Base-by-base conservation (phyloP, 2,113 vertebrate genomes). In the Zosterops pallidus region DNA sequence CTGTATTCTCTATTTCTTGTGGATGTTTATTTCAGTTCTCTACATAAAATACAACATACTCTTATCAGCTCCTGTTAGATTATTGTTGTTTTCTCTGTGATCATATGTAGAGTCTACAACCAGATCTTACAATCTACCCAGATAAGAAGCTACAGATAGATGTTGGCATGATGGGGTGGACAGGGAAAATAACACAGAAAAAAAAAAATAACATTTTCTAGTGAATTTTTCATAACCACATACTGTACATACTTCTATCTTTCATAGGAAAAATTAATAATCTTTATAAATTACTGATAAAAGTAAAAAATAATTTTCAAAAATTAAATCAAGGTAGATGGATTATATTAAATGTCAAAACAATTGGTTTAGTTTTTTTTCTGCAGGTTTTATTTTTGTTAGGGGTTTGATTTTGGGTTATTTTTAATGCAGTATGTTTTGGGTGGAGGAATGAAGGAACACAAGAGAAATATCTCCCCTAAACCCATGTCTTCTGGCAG, bases 221-320 rank as follows among this genome's bases (percentile, higher is more conserved):
- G 13, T 16, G 7, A 69, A 42, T 14, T 55, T 86, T 47, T 46
- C 9, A 21, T 33, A 18, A 76, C 23, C 13, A 19, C 0, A 0
- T 29, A 26, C 26, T 42, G 13, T 26, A 67, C 13, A 49, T 37
- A 47, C 3, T 26, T 80, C 8, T 33, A 6, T n/a, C 12, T 50
- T 74, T 17, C 29, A 50, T 0, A 4, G 23, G 5, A 70, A 71
- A 74, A 89, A 55, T 3, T 0, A 24, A 56, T 0, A 4, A 2
- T 24, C 12, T 70, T 68, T 52, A 59, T 16, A 83, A 76, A 87
- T 24, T 33, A 71, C 14, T 33, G 20, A n/a, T 16, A 42, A 28
- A 65, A 4, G 5, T 1, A 53, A 37, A 84, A 37, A 3, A 12
- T 78, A 13, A 39, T 82, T 92, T 86, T 65, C 42, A 55, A 18